Evolutionary conservation across 1,140 invertebrate species (phyloP), one percentile per base, ranked within the genome.

Genomic region (Hyphantria cunea): DNA sequence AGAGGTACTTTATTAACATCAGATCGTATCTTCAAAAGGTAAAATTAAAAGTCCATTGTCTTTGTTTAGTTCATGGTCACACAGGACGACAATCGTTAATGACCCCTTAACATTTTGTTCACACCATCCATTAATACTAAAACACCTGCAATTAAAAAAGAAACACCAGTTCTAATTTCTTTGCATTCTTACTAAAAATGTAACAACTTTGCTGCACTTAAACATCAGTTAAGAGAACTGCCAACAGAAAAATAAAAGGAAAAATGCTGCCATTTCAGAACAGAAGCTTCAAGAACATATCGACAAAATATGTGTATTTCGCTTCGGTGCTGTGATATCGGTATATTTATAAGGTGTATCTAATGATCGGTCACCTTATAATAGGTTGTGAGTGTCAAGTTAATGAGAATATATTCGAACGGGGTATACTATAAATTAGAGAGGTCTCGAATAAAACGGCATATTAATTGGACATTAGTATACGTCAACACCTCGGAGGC

Each of bases 381-480:
- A 88, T 86, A 84, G 84, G 73, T 76, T 66, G 68, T 76, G 76
- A 84, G 74, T 88, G 83, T 88, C 83, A 82, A 82, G 76, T 84
- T 88, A 88, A 88, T 88, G 85, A 88, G 80, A 86, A 88, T 85
- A 85, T 88, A 88, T 86, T 75, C 72, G 62, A 53, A 55, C 63
- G 72, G 70, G 68, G 79, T 82, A 75, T 69, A 74, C 80, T 70
- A 88, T 88, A 88, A 86, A 88, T 88, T 84, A 80, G 45, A 74
- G 70, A 81, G 72, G 70, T 76, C 66, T 74, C 77, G 72, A 78
- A 86, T 77, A 68, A 78, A 80, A 82, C 79, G 78, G 82, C 72
- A 84, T 86, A 86, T 86, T 88, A 88, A 86, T 86, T 84, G 82
- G 79, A 80, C 72, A 88, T 86, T 86, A 84, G 73, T 76, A 71